Evolutionary conservation across 1,140 invertebrate genomes (phyloP), one percentile per base, ranked within the genome.

Genomic region (Samia ricini): DNA sequence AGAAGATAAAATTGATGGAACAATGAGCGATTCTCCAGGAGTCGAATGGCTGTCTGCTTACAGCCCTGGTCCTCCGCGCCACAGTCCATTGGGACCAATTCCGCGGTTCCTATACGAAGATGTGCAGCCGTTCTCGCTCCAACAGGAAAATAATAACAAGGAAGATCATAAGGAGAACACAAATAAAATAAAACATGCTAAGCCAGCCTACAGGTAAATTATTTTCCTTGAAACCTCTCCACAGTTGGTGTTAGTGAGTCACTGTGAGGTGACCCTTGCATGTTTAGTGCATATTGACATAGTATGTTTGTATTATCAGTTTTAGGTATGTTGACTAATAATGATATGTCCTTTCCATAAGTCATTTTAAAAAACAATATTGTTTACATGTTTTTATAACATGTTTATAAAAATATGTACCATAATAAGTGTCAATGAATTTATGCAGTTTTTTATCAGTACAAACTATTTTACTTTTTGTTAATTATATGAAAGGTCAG

Each of bases 21-120:
- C 82, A 85, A 89, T 89, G 87, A 88, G 83, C 62, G 87, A 89
- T 69, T 88, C 87, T 64, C 84, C 85, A 63, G 87, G 85, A 72
- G 87, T 89, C 70, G 87, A 89, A 81, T 89, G 87, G 87, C 81
- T 89, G 74, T 85, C 87, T 74, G 87, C 87, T 60, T 89, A 85
- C 74, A 89, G 87, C 67, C 85, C 87, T 63, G 85, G 87, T 22
- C 85, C 87, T 56, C 85, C 85, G 72, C 81, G 87, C 66, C 87
- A 89, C 72, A 89, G 83, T 64, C 87, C 87, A n/a, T 74, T 88
- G 59, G 87, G 87, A 6, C 87, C 87, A 2, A 88, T 89, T 54
- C 87, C 87, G 59, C 75, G 87, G 5, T 89, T 89, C 69, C 72
- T 89, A 5, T 89, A 87, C 75, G 87, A 89, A 66, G 87, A 85